Conservation (phyloP, 2,888 invertebrate species). For the Heteromyza rotundicornis region DNA sequence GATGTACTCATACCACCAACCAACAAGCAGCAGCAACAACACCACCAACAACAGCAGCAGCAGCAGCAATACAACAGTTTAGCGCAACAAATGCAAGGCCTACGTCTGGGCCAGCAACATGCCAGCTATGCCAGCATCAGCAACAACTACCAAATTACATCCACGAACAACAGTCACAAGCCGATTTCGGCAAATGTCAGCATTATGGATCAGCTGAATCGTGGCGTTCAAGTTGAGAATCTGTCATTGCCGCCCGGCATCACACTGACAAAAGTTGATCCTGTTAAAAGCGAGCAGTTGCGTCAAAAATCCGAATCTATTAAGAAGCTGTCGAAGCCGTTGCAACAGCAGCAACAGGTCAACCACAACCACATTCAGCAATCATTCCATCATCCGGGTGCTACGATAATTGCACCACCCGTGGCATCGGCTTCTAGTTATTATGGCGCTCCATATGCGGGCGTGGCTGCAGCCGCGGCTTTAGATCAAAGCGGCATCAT, state of each 20-base stretch:
- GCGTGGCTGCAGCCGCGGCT: conserved; percentile 38
- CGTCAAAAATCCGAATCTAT: conserved; percentile 61
- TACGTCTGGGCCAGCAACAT: conserved; percentile 42
- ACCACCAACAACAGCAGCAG: conserved; percentile 25
- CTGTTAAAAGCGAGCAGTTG: conserved; percentile 59
- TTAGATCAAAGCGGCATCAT: conserved; percentile 56
- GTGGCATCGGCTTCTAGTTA: conserved; percentile 37
- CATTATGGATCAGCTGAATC: conserved; percentile 63
- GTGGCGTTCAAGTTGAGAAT: conserved; percentile 67
- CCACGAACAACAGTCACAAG: background rate
- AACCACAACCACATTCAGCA: conserved; percentile 12
- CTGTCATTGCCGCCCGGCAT: conserved; percentile 79
- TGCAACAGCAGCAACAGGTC: conserved; percentile 40
- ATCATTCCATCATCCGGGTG: conserved; percentile 35
- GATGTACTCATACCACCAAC: conserved; percentile 49
- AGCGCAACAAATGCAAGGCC: conserved; percentile 50
- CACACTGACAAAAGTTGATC: conserved; percentile 76
- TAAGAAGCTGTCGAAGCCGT: conserved; percentile 53
- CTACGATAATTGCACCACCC: conserved; percentile 42
- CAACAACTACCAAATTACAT: conserved; percentile 22
- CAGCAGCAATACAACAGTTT: conserved; percentile 39
- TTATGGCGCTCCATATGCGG: conserved; percentile 40
- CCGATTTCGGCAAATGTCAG: conserved; percentile 48
- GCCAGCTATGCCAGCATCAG: conserved; percentile 24
- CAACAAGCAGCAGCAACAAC: conserved; percentile 24